These are phyloP conservation scores for Pycnomerus fuliginosus DNA, from an alignment of 2,888 invertebrate genomes.

Conservation along the genomic window DNA sequence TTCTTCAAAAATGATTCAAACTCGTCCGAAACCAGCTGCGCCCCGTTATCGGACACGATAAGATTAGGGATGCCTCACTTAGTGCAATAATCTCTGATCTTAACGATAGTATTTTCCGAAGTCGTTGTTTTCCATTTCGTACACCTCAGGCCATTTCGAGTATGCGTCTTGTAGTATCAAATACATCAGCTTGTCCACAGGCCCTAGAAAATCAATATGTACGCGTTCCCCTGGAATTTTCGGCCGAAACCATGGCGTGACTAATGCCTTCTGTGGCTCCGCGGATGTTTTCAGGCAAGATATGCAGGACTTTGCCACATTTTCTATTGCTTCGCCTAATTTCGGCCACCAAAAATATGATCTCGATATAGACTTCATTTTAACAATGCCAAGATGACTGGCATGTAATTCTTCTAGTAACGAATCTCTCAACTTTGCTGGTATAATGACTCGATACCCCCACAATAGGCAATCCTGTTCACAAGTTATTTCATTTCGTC, in stretches of 20 bases:
- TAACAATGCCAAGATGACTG: neutral
- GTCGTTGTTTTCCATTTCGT: neutral
- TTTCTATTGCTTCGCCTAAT: neutral
- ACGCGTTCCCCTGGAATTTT: neutral
- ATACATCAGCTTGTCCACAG: neutral
- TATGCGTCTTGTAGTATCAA: neutral
- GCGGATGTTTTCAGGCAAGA: neutral
- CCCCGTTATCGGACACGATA: neutral
- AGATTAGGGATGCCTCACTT: neutral
- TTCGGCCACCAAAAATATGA: neutral
- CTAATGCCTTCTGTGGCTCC: neutral
- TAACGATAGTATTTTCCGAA: neutral
- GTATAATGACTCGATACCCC: slow-evolving; percentile 9
- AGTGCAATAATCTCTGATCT: neutral
- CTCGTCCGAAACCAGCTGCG: neutral
- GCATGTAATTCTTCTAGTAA: slow-evolving; percentile 5
- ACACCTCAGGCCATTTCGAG: neutral
- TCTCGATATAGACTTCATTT: neutral
- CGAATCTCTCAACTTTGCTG: slow-evolving; percentile 4
- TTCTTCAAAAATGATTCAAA: slow-evolving; percentile 9
- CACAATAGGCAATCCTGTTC: slow-evolving; percentile 10
- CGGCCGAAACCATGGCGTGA: neutral
- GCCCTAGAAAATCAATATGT: neutral
- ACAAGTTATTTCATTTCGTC: slow-evolving; percentile 7
- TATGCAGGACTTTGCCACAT: neutral